Base-by-base conservation (phyloP, 2,797 vertebrate species). In the Phrynocephalus vlangalii region DNA sequence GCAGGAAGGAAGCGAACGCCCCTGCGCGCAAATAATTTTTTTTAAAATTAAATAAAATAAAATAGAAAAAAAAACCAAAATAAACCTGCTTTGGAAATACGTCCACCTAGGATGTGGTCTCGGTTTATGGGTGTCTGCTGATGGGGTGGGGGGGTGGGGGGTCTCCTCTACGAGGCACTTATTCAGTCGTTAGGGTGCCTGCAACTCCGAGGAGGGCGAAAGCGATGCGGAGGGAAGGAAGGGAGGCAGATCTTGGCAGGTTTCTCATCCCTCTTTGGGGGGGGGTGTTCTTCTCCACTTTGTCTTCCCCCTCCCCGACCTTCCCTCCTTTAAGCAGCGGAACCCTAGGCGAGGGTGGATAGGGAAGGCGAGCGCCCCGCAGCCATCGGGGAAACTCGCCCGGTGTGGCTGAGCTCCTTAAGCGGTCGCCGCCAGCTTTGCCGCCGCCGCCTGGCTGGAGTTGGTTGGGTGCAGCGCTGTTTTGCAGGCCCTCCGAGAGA, bases 401-500 rank as follows among this genome's bases (percentile, higher is more conserved):
- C 52, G 20, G 67, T 5, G 38, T 44, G 38, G 66, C 18, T 18
- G 18, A 5, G 66, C 24, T 67, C 5, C n/a, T n/a, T n/a, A 60
- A 13, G 60, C 60, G 60, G 60, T 63, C 18, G 16, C 60, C 18
- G 16, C 60, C 60, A 16, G 60, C 15, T 56, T 13, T 13, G 9
- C 52, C 60, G 5, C 60, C 3, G 60, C 60, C 4, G 15, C 18
- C 15, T 16, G 15, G 60, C 3, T 20, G 60, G 13, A 72, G 33
- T 30, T 75, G 75, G 33, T 44, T 75, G 75, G 38, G 75, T 83
- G 88, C 80, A 52, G 38, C n/a, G 78, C n/a, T 82, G 26, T 78
- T 24, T 30, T 16, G 83, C 89, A 86, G 89, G 89, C 89, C 87
- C 82, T 38, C 66, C 84, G 33, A 83, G 52, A 52, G 79, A 28